phyloP scores from a whole-genome alignment of 2,888 invertebrate species.

The Cacoxenus indagator region DNA sequence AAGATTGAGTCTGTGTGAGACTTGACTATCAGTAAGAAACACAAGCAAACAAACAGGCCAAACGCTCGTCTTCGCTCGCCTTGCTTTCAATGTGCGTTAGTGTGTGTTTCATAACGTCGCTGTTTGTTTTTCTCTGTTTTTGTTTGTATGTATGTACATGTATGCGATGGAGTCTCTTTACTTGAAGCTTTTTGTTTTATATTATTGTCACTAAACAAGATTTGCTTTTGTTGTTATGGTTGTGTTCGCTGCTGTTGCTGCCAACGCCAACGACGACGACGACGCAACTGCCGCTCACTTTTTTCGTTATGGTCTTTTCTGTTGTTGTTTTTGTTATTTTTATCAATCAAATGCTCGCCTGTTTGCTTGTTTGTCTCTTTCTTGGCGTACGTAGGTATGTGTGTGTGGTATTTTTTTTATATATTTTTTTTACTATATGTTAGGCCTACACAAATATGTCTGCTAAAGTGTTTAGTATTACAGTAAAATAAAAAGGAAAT shows the following conservation, averaged over 20 bases:
- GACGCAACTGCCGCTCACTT: too few species aligned
- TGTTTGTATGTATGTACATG: slow-evolving; percentile 14
- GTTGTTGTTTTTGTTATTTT: slow-evolving; percentile 23
- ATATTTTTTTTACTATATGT: neutral
- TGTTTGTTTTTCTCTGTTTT: too few species aligned
- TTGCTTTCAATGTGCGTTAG: slow-evolving; percentile 1
- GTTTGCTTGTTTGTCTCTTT: slow-evolving; percentile 16
- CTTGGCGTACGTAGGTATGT: slow-evolving; percentile 4
- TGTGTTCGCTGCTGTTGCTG: neutral
- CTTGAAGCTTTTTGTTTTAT: slow-evolving; percentile 29
- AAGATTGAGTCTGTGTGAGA: neutral
- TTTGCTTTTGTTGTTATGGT: slow-evolving; percentile 37
- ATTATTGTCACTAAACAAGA: slow-evolving; percentile 44
- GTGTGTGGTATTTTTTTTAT: slow-evolving; percentile 2
- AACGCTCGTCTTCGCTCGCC: neutral
- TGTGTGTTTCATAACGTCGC: neutral
- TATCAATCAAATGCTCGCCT: slow-evolving; percentile 14
- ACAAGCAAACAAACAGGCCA: neutral
- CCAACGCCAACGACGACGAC: too few species aligned
- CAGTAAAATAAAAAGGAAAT: too few species aligned
- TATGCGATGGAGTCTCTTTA: slow-evolving; percentile 19
- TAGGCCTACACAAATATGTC: neutral
- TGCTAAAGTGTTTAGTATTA: too few species aligned
- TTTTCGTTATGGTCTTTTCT: slow-evolving; percentile 1
- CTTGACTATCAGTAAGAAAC: neutral